phyloP scores from a whole-genome alignment of 2,797 vertebrate species.

The Sparus aurata region DNA sequence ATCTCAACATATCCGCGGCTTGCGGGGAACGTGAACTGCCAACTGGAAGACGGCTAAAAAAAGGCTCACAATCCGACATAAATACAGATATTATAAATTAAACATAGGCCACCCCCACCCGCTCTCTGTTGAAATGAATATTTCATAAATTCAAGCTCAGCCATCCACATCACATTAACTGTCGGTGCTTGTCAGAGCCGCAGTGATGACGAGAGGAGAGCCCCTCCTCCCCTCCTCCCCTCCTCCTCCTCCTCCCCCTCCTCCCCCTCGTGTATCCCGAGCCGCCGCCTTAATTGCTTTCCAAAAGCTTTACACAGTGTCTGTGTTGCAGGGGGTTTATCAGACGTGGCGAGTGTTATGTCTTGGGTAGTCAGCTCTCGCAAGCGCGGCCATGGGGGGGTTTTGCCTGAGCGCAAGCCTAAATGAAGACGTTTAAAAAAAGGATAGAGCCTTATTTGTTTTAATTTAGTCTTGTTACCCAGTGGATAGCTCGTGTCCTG shows the following conservation, averaged over 20 bases:
- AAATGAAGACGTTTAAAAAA: conserved; percentile 44
- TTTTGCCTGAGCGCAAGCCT: conserved; percentile 24
- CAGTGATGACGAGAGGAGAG: conserved; percentile 42
- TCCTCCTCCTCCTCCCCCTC: conserved; percentile 4
- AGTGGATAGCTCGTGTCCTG: neutral
- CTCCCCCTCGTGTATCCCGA: conserved; percentile 38
- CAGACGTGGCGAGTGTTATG: conserved; percentile 36
- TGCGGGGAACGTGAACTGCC: no score
- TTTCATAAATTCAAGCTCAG: conserved; percentile 79
- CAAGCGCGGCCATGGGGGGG: conserved; percentile 18
- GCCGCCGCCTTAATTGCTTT: conserved; percentile 74
- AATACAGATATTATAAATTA: conserved; percentile 75
- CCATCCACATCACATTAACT: conserved; percentile 69
- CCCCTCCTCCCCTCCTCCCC: neutral
- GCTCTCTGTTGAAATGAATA: conserved; percentile 76
- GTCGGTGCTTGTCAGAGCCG: conserved; percentile 67
- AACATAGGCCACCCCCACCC: conserved; percentile 58
- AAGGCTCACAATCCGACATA: conserved; percentile 48
- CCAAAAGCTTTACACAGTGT: conserved; percentile 64
- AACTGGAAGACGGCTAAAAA: neutral
- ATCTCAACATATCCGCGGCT: no score
- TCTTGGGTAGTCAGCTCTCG: conserved; percentile 40
- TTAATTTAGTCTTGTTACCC: neutral
- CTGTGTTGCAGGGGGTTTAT: conserved; percentile 53
- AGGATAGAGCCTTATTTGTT: conserved; percentile 5